Evolutionary conservation across 1,140 invertebrate species (phyloP).

Genomic region (Harlomillsia oculata): DNA sequence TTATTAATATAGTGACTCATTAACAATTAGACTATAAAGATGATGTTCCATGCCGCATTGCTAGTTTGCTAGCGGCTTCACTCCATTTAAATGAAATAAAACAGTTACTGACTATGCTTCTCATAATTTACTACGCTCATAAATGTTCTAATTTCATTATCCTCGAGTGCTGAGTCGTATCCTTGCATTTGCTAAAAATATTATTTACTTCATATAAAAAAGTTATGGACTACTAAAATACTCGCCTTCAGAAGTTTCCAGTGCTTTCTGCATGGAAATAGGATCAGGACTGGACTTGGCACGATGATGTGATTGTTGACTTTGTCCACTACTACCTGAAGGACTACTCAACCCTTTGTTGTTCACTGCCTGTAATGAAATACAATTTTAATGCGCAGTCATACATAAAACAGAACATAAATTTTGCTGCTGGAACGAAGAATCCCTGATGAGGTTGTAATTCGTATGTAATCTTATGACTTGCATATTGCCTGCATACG

Average conservation of each 20-base stretch:
- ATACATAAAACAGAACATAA: no score
- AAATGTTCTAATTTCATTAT: background rate
- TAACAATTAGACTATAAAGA: no score
- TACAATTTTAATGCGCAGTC: no score
- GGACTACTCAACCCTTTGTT: conserved; percentile 18
- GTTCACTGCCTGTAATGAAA: conserved; percentile 20
- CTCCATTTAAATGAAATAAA: background rate
- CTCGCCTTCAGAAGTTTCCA: conserved; percentile 38
- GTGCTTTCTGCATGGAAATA: conserved; percentile 43
- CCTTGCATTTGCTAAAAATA: no score
- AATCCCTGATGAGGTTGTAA: no score
- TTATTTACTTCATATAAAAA: no score
- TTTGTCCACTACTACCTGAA: conserved; percentile 11
- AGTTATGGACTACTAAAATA: no score
- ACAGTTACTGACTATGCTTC: background rate
- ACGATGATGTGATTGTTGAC: conserved; percentile 50
- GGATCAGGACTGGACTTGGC: conserved; percentile 61
- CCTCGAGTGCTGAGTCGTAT: background rate
- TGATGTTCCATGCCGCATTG: no score
- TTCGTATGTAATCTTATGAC: no score
- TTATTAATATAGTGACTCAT: no score
- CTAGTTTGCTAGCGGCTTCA: background rate
- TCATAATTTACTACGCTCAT: background rate
- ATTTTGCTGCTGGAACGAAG: no score
- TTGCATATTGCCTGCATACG: no score